Base-by-base conservation (phyloP, 1,140 invertebrate species). In the Drosophila malerkotliana region DNA sequence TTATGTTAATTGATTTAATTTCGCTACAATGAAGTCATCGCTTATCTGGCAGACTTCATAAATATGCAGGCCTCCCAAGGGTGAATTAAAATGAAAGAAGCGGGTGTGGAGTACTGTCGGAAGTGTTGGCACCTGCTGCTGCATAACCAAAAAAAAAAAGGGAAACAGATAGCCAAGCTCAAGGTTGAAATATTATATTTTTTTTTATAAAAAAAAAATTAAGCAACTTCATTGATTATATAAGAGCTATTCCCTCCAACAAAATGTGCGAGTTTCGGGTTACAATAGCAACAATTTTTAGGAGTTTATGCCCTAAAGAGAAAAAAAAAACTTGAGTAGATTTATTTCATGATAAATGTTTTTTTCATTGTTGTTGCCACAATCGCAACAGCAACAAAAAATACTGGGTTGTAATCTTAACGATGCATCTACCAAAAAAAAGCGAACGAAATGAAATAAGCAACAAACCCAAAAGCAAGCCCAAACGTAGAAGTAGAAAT, bases 331-430 rank as follows among this genome's bases (percentile, higher is more conserved):
- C 54, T 77, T 75, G 49, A 83, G 84, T 87, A 87, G 83, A 87
- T 87, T 88, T 88, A 87, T 88, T 83, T 88, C 78, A 72, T 88
- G 82, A 87, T 87, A 87, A 87, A 87, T 88, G 82, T 77, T 83
- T 88, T 77, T 77, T 47, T 61, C 66, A 67, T 71, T 78, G 79
- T 82, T 82, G 74, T 77, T 82, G 77, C 84, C 67, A 84, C 76
- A 69, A 67, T 61, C 67, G 60, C 62, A 66, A 44, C 34, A 37
- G 10, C 34, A 12, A 8, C 61, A 79, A 39, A 41, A 71, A 80
- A 77, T 66, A 61, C 78, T n/a, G 66, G 79, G 53, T n/a, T 68
- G 57, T 68, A 83, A 87, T 87, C 83, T 87, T 87, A 87, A 87
- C 83, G 83, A 87, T 87, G 76, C 81, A 87, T 89, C 79, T 87